Conservation (phyloP, 92 coral and sea anemone species). For the Parazoanthus swiftii region DNA sequence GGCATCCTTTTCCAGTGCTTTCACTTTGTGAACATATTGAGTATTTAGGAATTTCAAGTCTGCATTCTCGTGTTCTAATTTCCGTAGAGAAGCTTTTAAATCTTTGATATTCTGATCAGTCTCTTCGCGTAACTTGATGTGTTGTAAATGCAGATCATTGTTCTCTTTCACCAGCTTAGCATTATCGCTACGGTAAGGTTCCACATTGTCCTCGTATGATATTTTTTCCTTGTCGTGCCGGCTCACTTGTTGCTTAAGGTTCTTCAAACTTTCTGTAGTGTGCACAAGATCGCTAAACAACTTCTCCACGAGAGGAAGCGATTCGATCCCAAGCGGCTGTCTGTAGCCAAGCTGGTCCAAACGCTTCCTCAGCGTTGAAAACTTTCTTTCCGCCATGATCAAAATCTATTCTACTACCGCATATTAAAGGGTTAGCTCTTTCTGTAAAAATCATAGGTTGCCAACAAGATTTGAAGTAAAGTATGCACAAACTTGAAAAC, state of each 20-base stretch:
- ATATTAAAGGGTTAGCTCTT: conserved; percentile 25
- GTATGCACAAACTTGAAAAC: conserved; percentile 55
- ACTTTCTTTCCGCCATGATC: conserved; percentile 93
- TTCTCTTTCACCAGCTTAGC: conserved; percentile 98
- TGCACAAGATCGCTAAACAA: conserved; percentile 98
- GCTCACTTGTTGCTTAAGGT: conserved; percentile 82
- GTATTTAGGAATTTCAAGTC: conserved; percentile 96
- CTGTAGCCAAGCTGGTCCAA: conserved; percentile 98
- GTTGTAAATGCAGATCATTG: conserved; percentile 95
- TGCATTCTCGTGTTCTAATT: conserved; percentile 96
- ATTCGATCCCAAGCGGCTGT: conserved; percentile 97
- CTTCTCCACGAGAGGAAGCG: conserved; percentile 97
- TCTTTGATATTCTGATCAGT: conserved; percentile 87
- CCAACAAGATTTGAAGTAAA: conserved; percentile 44
- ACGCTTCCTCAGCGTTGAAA: conserved; percentile 96
- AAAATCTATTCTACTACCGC: conserved; percentile 21
- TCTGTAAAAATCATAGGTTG: conserved; percentile 38
- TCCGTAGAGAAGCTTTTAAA: conserved; percentile 86
- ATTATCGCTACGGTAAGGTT: conserved; percentile 98
- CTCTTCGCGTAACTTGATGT: conserved; percentile 90
- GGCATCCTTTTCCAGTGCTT: conserved; percentile 94
- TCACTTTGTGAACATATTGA: conserved; percentile 98
- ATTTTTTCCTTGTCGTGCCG: conserved; percentile 82
- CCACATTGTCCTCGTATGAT: conserved; percentile 85
- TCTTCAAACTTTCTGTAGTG: conserved; percentile 97